Conservation (phyloP, 2,797 vertebrate genomes). For the Parambassis ranga region DNA sequence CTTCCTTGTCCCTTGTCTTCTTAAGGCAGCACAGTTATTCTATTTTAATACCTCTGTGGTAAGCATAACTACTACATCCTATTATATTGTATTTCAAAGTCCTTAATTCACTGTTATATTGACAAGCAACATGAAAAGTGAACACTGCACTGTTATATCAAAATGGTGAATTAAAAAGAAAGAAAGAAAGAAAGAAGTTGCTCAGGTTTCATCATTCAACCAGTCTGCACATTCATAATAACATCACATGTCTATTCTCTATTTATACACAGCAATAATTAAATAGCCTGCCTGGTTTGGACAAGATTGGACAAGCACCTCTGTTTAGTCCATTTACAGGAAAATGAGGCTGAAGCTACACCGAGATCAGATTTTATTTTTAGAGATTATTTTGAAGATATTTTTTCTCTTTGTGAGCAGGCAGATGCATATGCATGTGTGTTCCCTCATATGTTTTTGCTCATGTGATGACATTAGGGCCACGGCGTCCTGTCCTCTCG, state of each 20-base stretch:
- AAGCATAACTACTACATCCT: too few relatives aligned
- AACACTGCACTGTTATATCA: conserved; percentile 12
- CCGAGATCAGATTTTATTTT: conserved; percentile 7
- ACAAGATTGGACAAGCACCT: not conserved
- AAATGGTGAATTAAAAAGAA: conserved; percentile 16
- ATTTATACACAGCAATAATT: conserved; percentile 15
- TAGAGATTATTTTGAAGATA: conserved; percentile 12
- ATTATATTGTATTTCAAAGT: too few relatives aligned
- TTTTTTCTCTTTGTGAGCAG: conserved; percentile 24
- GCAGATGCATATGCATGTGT: conserved; percentile 8
- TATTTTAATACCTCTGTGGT: not conserved
- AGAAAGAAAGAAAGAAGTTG: too few relatives aligned
- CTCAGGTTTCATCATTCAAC: too few relatives aligned
- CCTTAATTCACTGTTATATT: not conserved
- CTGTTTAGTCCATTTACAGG: not conserved
- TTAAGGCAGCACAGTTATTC: conserved; percentile 7
- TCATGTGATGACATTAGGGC: conserved; percentile 98
- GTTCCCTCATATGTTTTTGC: too few relatives aligned
- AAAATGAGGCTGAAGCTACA: not conserved
- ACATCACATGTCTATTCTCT: conserved; percentile 2
- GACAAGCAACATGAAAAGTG: conserved; percentile 14
- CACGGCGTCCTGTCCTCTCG: conserved; percentile 92
- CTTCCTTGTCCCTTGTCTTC: conserved; percentile 1
- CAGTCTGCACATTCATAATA: conserved; percentile 25
- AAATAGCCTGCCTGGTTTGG: conserved; percentile 15